phyloP scores from a whole-genome alignment of 1,140 invertebrate genomes.

The Scylla paramamosain region DNA sequence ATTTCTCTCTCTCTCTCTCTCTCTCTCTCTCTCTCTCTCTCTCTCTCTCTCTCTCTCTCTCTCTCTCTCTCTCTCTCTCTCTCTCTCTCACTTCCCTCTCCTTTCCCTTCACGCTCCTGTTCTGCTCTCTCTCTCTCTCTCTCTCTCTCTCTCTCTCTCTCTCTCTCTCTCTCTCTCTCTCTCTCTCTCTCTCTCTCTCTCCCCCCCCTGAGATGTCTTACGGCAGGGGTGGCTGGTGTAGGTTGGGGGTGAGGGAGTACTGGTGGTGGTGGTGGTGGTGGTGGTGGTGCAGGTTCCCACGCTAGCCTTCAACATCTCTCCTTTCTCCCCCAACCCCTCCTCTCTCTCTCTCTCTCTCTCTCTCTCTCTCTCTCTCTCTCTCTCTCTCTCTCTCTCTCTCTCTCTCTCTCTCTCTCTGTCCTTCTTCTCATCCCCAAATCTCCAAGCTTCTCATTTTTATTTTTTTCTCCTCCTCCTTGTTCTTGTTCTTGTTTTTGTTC shows the following conservation, averaged over 20 bases:
- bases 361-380: no score
- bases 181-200: background rate
- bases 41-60: background rate
- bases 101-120: no score
- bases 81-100: background rate
- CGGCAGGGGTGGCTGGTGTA: background rate
- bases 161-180: background rate
- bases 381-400: no score
- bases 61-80: background rate
- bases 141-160: no score
- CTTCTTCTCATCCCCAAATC: background rate
- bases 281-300: background rate
- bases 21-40: background rate
- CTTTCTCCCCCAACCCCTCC: no score
- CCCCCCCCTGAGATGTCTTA: background rate
- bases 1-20: background rate
- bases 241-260: background rate
- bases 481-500: no score
- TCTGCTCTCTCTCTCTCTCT: no score
- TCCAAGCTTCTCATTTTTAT: background rate
- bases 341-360: no score
- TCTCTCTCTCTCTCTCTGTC: background rate
- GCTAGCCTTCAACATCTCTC: background rate
- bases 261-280: background rate
- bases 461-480: background rate